Conservation (phyloP, 2,797 vertebrate genomes). For the Avahi laniger region DNA sequence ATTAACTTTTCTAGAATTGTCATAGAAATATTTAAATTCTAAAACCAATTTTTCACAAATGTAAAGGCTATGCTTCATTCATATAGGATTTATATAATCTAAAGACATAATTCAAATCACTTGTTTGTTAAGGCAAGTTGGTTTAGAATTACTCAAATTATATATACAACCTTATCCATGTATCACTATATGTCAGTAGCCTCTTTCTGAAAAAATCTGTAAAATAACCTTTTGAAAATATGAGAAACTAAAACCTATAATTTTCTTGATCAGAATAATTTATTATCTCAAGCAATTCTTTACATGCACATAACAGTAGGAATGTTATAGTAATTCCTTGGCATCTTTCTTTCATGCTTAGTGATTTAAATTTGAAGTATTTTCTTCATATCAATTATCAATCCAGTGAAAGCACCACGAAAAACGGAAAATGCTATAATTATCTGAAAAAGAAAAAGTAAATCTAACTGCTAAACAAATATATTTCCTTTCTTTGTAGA, state of each 20-base stretch:
- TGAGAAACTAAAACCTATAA: slow-evolving; percentile 8
- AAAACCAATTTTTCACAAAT: slow-evolving; percentile 24
- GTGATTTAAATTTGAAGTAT: slow-evolving; percentile 44
- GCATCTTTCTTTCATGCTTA: slow-evolving; percentile 5
- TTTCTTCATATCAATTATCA: slow-evolving; percentile 55
- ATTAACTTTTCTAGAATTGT: not conserved
- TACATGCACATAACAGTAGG: slow-evolving; percentile 3
- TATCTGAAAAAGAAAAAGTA: not conserved
- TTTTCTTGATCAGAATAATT: slow-evolving; percentile 51
- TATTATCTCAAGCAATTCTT: not conserved
- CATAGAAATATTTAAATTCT: slow-evolving; percentile 32
- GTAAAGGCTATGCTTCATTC: slow-evolving; percentile 11
- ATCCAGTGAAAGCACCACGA: slow-evolving; percentile 21
- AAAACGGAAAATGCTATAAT: slow-evolving; percentile 10
- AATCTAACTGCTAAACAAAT: not conserved
- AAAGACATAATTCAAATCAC: slow-evolving; percentile 13
- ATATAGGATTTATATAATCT: not conserved
- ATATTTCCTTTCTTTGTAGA: not conserved
- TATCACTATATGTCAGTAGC: not conserved
- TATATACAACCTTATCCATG: not conserved
- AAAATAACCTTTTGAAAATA: slow-evolving; percentile 40
- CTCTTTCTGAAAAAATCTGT: slow-evolving; percentile 27
- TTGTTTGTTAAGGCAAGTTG: slow-evolving; percentile 10
- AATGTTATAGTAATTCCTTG: not conserved
- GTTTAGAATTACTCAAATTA: not conserved